Evolutionary conservation across 1,140 invertebrate genomes (phyloP).

Genomic region (Drosophila bocqueti): DNA sequence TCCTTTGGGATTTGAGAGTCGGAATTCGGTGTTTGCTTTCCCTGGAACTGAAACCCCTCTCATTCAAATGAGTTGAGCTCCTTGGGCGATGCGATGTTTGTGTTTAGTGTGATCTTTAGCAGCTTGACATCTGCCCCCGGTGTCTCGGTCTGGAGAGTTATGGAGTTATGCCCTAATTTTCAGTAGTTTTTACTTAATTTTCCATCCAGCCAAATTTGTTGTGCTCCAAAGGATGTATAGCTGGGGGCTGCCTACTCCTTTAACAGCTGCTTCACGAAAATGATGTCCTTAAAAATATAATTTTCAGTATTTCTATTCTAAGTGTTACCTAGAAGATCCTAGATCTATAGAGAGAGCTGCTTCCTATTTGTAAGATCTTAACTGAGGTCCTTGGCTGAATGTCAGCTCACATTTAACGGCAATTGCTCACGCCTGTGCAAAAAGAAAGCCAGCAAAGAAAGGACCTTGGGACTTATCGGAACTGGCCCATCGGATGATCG

Average conservation of each 20-base stretch:
- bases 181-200: conserved; percentile 62
- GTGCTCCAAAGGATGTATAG: conserved; percentile 16
- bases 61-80: conserved; percentile 73
- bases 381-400: conserved; percentile 18
- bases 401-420: conserved; percentile 70
- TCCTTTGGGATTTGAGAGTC: conserved; percentile 59
- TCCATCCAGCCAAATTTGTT: conserved; percentile 51
- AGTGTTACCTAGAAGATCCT: background rate
- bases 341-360: background rate
- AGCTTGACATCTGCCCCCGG: conserved; percentile 68
- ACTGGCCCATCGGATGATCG: conserved; percentile 24
- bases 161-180: conserved; percentile 71
- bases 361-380: background rate
- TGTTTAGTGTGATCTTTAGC: conserved; percentile 62
- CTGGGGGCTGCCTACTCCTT: conserved; percentile 3
- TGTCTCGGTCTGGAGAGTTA: conserved; percentile 28
- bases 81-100: conserved; percentile 29
- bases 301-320: background rate
- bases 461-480: conserved; percentile 25
- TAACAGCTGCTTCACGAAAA: conserved; percentile 7
- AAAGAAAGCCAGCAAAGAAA: conserved; percentile 29
- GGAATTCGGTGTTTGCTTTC: conserved; percentile 58
- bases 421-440: conserved; percentile 55
- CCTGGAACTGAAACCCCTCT: conserved; percentile 43
- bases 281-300: background rate